Conservation (phyloP, 2,888 invertebrate species). For the Eustalomyia histrio region DNA sequence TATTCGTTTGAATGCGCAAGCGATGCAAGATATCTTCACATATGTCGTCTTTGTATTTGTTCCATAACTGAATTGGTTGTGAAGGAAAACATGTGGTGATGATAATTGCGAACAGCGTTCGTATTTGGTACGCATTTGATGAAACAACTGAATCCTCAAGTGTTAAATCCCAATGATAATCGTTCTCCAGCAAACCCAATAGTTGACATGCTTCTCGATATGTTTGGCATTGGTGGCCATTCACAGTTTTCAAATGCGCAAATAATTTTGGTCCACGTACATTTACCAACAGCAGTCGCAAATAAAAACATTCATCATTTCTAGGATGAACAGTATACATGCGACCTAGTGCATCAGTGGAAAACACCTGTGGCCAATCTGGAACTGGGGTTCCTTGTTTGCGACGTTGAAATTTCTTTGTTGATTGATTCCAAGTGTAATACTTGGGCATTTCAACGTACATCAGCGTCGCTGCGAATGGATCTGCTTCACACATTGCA, state of each 20-base stretch:
- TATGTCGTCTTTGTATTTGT: conserved; percentile 26
- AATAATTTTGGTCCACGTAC: conserved; percentile 39
- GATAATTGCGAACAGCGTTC: conserved; percentile 34
- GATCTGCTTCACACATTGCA: too few species aligned
- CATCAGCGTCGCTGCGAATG: too few species aligned
- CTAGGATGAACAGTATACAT: too few species aligned
- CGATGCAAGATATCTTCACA: background rate
- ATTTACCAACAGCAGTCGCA: too few species aligned
- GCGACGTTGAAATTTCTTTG: too few species aligned
- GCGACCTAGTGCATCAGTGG: too few species aligned
- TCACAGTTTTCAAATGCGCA: conserved; percentile 6
- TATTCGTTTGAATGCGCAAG: conserved; percentile 14
- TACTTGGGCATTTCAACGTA: too few species aligned
- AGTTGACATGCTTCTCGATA: conserved; percentile 24
- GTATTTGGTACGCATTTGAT: conserved; percentile 27
- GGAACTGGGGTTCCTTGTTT: too few species aligned
- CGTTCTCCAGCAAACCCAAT: conserved; percentile 31
- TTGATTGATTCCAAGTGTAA: too few species aligned
- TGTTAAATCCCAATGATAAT: conserved; percentile 33
- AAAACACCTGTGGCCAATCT: too few species aligned
- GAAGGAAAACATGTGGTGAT: conserved; percentile 29
- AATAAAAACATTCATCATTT: too few species aligned
- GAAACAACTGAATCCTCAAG: conserved; percentile 19
- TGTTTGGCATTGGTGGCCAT: conserved; percentile 24
- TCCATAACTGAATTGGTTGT: conserved; percentile 30